Evolutionary conservation across 2,113 vertebrate genomes (phyloP).

Genomic region (Corynorhinus townsendii): DNA sequence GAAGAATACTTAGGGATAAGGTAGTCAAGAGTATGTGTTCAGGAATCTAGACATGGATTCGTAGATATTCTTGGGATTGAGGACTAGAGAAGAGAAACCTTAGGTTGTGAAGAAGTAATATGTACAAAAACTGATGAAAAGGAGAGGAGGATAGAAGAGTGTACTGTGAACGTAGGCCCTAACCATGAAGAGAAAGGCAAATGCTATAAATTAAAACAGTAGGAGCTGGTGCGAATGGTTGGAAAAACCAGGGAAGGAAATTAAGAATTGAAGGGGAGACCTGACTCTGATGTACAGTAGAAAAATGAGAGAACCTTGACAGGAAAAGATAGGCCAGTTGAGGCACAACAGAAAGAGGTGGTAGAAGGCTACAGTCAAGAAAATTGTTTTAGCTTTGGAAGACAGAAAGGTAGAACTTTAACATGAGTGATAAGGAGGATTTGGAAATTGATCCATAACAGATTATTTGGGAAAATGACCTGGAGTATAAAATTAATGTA

Average conservation of each 20-base stretch:
- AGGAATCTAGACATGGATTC: background rate
- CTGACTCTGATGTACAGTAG: background rate
- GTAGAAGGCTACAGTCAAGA: background rate
- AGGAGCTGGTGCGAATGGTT: background rate
- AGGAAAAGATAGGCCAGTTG: background rate
- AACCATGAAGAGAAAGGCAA: background rate
- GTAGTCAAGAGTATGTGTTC: background rate
- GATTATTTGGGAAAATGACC: conserved; percentile 43
- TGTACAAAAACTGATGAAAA: background rate
- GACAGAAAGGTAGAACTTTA: background rate
- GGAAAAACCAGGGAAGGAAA: background rate
- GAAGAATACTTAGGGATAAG: background rate
- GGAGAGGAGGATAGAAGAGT: background rate
- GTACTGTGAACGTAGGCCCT: background rate
- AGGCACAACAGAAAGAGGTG: background rate
- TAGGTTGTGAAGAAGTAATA: background rate
- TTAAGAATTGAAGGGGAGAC: background rate
- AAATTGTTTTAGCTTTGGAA: conserved; percentile 16
- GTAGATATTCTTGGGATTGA: background rate
- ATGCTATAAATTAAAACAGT: background rate
- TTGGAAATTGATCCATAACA: background rate
- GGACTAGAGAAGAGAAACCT: background rate
- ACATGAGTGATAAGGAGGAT: background rate
- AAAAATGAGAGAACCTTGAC: conserved; percentile 17
- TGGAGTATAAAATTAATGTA: conserved; percentile 7